Evolutionary conservation across 2,113 vertebrate genomes (phyloP).

Genomic region (Meriones unguiculatus): DNA sequence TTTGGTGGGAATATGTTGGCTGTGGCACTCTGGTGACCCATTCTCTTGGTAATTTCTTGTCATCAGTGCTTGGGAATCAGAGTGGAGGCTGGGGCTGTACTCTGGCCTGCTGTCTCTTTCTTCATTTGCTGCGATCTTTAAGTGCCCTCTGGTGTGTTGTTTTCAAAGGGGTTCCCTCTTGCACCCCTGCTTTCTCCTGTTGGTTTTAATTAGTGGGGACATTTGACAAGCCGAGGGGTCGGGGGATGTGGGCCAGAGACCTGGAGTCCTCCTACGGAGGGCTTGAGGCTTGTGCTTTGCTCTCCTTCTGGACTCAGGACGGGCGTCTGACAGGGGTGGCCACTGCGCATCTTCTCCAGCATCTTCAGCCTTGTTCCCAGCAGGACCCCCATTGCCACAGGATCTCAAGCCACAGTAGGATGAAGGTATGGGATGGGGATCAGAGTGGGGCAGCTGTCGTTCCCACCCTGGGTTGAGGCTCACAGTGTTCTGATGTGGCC

Average conservation of each 20-base stretch:
- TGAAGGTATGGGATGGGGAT: background rate
- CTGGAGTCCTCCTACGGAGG: background rate
- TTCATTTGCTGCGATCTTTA: background rate
- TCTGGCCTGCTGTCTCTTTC: background rate
- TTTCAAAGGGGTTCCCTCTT: background rate
- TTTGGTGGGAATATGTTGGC: background rate
- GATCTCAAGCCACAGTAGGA: background rate
- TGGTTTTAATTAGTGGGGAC: background rate
- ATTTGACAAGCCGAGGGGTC: background rate
- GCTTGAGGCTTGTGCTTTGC: background rate
- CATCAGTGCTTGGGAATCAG: background rate
- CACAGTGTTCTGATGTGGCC: background rate
- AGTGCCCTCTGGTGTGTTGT: background rate
- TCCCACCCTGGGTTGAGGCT: background rate
- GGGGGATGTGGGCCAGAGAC: background rate
- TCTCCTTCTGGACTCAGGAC: background rate
- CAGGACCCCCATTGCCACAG: rapidly evolving
- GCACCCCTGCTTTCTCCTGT: background rate
- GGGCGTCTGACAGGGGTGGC: too few species aligned
- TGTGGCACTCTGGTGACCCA: background rate
- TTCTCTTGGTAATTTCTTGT: background rate
- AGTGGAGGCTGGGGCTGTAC: rapidly evolving
- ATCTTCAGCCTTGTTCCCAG: background rate
- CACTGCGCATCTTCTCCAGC: rapidly evolving
- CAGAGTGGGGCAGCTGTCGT: background rate